Evolutionary conservation across 23 tunicate species (phyloP).

Genomic region (Oikopleura albicans): DNA sequence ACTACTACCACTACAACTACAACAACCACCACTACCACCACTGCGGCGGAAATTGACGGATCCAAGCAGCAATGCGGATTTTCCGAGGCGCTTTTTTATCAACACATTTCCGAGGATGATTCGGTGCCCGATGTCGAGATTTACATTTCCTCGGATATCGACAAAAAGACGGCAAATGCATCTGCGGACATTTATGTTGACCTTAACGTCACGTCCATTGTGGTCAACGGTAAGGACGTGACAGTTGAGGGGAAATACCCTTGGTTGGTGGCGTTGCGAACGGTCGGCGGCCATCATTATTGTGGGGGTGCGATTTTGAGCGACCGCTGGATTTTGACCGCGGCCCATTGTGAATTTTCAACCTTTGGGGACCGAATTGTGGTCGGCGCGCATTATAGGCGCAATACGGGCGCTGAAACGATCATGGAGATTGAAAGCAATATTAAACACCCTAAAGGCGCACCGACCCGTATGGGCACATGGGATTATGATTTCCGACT

Average conservation of each 20-base stretch:
- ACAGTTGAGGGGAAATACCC: neutral
- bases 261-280: neutral
- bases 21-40: constrained; percentile 2
- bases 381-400: neutral
- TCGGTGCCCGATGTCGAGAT: neutral
- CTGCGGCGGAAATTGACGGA: neutral
- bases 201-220: neutral
- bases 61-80: neutral
- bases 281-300: neutral
- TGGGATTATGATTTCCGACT: neutral
- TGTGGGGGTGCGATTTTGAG: neutral
- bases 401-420: neutral
- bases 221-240: neutral
- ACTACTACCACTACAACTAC: constrained; percentile 13
- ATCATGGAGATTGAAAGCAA: neutral
- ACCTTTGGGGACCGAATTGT: neutral
- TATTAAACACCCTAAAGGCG: neutral
- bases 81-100: neutral
- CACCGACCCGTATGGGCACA: neutral
- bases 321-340: neutral
- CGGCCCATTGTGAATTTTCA: neutral
- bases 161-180: neutral
- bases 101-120: neutral
- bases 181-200: neutral
- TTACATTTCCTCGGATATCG: neutral